Percentiles rank a stretch among this genome's conserved stretches.
These are phyloP conservation scores for Geodia barretti DNA, from an alignment of 37 sponge, comb jelly and placozoan genomes.

Conservation along the genomic window DNA sequence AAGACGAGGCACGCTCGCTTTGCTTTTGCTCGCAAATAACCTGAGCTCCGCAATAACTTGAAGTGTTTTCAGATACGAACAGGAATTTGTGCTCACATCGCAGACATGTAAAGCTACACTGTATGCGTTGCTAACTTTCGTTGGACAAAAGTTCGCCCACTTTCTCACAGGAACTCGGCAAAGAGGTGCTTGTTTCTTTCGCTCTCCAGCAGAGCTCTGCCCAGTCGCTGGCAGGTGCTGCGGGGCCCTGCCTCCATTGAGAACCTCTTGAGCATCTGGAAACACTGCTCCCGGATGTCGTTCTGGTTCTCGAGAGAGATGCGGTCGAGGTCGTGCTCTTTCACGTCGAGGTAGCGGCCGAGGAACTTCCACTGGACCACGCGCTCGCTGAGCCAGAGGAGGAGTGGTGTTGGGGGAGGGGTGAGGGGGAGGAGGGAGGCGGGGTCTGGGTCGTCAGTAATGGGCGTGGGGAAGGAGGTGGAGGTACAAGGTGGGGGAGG, in stretches of 20 bases:
- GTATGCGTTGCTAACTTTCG: no score
- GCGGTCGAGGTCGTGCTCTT: slow-evolving; percentile 12
- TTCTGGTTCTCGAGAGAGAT: slow-evolving; percentile 24
- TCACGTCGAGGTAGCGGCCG: slow-evolving; percentile 36
- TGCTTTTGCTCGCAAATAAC: no score
- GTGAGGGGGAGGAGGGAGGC: slow-evolving; percentile 11
- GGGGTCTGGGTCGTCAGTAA: neutral
- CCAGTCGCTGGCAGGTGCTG: slow-evolving; percentile 23
- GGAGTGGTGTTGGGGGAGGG: neutral
- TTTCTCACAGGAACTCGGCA: slow-evolving; percentile 4
- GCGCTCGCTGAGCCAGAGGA: slow-evolving; percentile 37
- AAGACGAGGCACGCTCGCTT: no score
- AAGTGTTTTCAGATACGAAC: no score
- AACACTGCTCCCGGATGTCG: slow-evolving; percentile 32
- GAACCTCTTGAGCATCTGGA: slow-evolving; percentile 48
- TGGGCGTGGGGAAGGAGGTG: neutral
- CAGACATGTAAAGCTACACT: no score
- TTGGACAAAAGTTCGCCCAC: slow-evolving; percentile 1
- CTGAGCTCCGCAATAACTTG: no score
- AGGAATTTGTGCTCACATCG: no score
- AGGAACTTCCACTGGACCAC: slow-evolving; percentile 58
- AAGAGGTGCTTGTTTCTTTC: slow-evolving; percentile 30
- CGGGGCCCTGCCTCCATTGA: neutral
- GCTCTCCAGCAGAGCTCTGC: slow-evolving; percentile 26
- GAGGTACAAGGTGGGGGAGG: slow-evolving; percentile 1